A percentile compares a stretch with the other conserved stretches of the same genome.
Conservation (phyloP, 2,888 invertebrate genomes). For the Scrobipalpa costella region DNA sequence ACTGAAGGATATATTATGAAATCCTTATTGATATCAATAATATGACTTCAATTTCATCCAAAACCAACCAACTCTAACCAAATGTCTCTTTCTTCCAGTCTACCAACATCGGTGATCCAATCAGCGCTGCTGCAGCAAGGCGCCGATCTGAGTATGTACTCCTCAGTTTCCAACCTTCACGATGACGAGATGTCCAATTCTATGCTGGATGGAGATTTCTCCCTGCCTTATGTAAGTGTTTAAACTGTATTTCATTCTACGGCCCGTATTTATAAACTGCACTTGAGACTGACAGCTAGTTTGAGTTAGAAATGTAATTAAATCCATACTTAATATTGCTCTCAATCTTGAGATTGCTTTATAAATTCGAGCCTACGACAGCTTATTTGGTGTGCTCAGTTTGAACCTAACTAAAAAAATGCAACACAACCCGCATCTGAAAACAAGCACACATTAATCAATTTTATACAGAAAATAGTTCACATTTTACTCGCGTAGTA, state of each 20-base stretch:
- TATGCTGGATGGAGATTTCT: conserved; percentile 64
- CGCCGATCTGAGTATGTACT: conserved; percentile 73
- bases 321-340: too few relatives aligned
- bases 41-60: too few relatives aligned
- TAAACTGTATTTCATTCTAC: neutral
- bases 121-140: conserved; percentile 74
- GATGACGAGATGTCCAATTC: conserved; percentile 73
- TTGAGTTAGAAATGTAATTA: too few relatives aligned
- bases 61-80: too few relatives aligned
- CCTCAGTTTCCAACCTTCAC: conserved; percentile 66
- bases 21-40: too few relatives aligned
- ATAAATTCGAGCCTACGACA: too few relatives aligned
- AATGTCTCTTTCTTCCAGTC: conserved; percentile 47
- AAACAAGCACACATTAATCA: neutral
- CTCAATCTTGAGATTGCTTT: too few relatives aligned
- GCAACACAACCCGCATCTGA: neutral
- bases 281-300: too few relatives aligned
- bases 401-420: too few relatives aligned
- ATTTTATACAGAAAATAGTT: neutral
- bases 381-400: too few relatives aligned
- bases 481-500: neutral
- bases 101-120: conserved; percentile 73
- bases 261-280: too few relatives aligned
- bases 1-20: too few relatives aligned
- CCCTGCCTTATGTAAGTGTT: conserved; percentile 72